Conservation (phyloP, 2,888 invertebrate species). For the Philopedon plagiatum region DNA sequence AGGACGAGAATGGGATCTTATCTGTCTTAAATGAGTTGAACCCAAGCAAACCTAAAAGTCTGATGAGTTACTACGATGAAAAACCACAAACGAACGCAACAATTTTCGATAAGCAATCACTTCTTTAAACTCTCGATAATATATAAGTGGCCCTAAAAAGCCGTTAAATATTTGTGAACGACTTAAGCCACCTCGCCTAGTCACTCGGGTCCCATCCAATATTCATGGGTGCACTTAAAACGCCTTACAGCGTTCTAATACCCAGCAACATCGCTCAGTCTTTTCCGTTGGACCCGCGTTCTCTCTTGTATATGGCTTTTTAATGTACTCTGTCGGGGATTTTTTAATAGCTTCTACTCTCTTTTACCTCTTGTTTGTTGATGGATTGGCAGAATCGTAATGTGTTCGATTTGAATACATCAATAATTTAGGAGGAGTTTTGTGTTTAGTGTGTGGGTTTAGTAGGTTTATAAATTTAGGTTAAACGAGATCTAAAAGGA, state of each 20-base stretch:
- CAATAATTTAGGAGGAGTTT: constrained; percentile 30
- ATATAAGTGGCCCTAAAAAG: constrained; percentile 52
- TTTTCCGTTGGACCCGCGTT: constrained; percentile 23
- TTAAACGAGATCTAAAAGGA: too few species aligned
- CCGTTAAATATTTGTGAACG: constrained; percentile 60
- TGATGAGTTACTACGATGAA: background rate
- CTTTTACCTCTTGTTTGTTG: constrained; percentile 28
- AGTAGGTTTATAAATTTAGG: too few species aligned
- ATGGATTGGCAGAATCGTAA: constrained; percentile 33
- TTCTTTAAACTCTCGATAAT: background rate
- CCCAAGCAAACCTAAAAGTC: too few species aligned
- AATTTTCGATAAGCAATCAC: constrained; percentile 26
- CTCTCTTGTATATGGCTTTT: constrained; percentile 46
- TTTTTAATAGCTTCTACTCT: constrained; percentile 40
- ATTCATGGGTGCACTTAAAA: constrained; percentile 57
- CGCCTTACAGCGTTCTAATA: constrained; percentile 42
- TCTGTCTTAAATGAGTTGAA: too few species aligned
- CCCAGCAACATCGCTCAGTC: constrained; percentile 23
- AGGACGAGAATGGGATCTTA: too few species aligned
- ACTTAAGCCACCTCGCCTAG: constrained; percentile 57
- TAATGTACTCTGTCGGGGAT: constrained; percentile 44
- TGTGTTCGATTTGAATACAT: constrained; percentile 34
- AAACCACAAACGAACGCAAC: background rate
- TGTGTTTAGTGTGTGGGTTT: background rate
- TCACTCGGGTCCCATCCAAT: constrained; percentile 58